Evolutionary conservation across 2,797 vertebrate genomes (phyloP), one percentile per base, ranked within the genome.

Genomic region (Chelmon rostratus): DNA sequence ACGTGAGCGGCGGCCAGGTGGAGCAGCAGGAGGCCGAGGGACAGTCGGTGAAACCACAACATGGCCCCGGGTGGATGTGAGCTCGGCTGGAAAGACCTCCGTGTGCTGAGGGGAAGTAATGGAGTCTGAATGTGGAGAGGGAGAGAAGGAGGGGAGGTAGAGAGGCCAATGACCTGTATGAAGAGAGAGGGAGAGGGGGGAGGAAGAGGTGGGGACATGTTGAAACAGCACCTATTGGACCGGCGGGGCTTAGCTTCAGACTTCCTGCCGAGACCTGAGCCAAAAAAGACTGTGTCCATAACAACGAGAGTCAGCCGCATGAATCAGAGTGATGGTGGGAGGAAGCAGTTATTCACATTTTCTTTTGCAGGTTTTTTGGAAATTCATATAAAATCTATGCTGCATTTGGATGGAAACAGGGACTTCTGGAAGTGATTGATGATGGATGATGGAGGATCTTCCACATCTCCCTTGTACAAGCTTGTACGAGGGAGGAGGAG

Each of bases 21-120:
- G 23, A 93, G 57, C 64, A 91, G 70, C 76, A 91, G 84, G 64
- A 89, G 56, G 67, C 57, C 42, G 3, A 85, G 44, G 58, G 76
- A 49, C 35, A 71, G 46, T 2, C 52, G 59, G 46, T 61, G 61
- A 68, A 79, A 73, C 68, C 73, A 46, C 18, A 80, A 79, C 92
- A 93, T 92, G 88, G 71, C 73, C 44, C 59, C 35, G 1, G 67
- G 16, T 21, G 69, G 68, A 61, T 12, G 23, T 13, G 68, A 82
- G 71, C 61, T 80, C 9, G n/a, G 49, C 64, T 58, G 59, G 52
- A 67, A 57, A 67, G 76, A 62, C 7, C 56, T 80, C 31, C 12
- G 59, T 46, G 63, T 53, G 70, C 61, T 40, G 76, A 61, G 73
- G 37, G 25, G 66, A 70, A 47, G 74, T 28, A 80, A 79, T 33